Conservation (phyloP, 2,888 invertebrate genomes). For the Allophyes oxyacanthae region DNA sequence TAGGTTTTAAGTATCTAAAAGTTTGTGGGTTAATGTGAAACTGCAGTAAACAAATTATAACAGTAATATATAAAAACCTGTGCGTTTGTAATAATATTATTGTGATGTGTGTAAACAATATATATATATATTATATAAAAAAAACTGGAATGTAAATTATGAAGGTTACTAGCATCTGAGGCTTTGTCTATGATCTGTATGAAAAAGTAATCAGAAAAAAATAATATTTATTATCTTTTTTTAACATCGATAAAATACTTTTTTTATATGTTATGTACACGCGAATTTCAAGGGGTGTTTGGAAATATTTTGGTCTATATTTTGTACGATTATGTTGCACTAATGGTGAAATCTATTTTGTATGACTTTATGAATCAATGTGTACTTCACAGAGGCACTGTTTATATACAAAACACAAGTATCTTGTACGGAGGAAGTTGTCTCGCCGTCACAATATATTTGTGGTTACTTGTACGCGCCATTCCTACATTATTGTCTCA, state of each 20-base stretch:
- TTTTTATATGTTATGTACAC: conserved; percentile 68
- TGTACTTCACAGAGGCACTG: conserved; percentile 75
- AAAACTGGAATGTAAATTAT: conserved; percentile 78
- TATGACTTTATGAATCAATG: conserved; percentile 52
- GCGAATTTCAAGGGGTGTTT: conserved; percentile 75
- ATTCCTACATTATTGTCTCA: conserved; percentile 75
- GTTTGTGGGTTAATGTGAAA: conserved; percentile 53
- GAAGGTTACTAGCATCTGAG: conserved; percentile 83
- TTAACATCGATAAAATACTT: conserved; percentile 81
- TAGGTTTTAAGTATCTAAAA: conserved; percentile 74
- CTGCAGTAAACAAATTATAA: conserved; percentile 64
- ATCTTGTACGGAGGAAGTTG: conserved; percentile 27
- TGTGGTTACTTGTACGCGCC: conserved; percentile 40
- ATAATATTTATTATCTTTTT: conserved; percentile 50
- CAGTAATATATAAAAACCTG: conserved; percentile 70
- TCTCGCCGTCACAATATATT: conserved; percentile 15
- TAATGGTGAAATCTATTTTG: conserved; percentile 73
- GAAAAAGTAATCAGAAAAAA: conserved; percentile 66
- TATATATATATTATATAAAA: conserved; percentile 30
- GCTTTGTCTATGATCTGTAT: conserved; percentile 76
- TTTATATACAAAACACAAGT: conserved; percentile 38
- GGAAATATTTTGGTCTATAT: conserved; percentile 85
- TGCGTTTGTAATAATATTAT: conserved; percentile 64
- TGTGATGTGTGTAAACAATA: conserved; percentile 51
- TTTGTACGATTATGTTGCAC: conserved; percentile 86